Evolutionary conservation across 2,888 invertebrate species (phyloP).

Genomic region (Cataglyphis rosenhaueri): DNA sequence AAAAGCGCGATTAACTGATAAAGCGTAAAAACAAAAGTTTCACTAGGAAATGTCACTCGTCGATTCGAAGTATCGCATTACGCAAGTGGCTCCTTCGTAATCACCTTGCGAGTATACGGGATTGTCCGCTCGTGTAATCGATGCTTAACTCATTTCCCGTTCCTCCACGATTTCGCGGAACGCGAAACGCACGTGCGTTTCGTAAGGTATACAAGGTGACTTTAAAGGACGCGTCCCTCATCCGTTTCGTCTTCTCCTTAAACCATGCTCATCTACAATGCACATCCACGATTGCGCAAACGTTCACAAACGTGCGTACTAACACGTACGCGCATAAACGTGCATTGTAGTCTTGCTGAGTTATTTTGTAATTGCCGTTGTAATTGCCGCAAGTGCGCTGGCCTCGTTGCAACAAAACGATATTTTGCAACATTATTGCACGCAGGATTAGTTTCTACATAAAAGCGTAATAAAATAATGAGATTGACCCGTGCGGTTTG

Average conservation of each 20-base stretch:
- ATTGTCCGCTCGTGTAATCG: constrained; percentile 56
- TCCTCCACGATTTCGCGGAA: constrained; percentile 69
- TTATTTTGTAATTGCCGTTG: constrained; percentile 36
- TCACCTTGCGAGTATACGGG: constrained; percentile 29
- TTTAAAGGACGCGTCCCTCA: neutral
- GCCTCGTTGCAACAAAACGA: constrained; percentile 6
- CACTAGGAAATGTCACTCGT: constrained; percentile 43
- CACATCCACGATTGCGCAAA: constrained; percentile 52
- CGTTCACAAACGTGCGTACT: constrained; percentile 7
- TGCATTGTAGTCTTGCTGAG: constrained; percentile 10
- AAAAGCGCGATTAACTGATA: constrained; percentile 17
- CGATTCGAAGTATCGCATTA: constrained; percentile 31
- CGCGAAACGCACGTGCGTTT: constrained; percentile 6
- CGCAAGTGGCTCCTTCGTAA: constrained; percentile 27
- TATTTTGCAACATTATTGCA: constrained; percentile 36
- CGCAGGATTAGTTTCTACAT: neutral
- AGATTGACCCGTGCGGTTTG: neutral
- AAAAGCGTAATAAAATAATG: constrained; percentile 27
- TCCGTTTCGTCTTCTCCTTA: constrained; percentile 7
- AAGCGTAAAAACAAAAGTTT: constrained; percentile 20
- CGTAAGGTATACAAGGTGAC: constrained; percentile 1
- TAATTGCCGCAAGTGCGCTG: constrained; percentile 8
- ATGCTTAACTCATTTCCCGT: constrained; percentile 66
- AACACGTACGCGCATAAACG: neutral
- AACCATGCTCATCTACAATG: constrained; percentile 28